Conservation (phyloP, 2,797 vertebrate genomes). For the Esox masquinongy region DNA sequence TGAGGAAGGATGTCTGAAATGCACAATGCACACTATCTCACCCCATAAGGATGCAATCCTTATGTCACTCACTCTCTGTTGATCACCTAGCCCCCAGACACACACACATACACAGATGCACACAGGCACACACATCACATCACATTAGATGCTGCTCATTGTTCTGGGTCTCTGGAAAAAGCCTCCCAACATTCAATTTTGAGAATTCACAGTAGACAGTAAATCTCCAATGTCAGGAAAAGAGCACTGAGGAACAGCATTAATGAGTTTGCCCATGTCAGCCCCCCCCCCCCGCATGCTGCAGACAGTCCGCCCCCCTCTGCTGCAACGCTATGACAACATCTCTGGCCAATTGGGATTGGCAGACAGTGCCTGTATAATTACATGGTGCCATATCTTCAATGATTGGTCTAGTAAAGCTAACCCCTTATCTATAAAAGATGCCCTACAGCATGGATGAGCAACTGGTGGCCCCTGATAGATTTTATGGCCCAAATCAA, state of each 20-base stretch:
- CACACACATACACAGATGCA: constrained; percentile 14
- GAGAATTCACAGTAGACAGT: constrained; percentile 8
- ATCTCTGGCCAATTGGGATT: not conserved
- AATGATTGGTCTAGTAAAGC: not conserved
- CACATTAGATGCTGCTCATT: constrained; percentile 14
- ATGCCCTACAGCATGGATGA: not conserved
- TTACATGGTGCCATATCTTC: not conserved
- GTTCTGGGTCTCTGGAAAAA: constrained; percentile 38
- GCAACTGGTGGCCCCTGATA: too few relatives aligned
- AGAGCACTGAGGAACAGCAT: constrained; percentile 2
- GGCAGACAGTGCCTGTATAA: not conserved
- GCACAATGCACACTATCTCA: constrained; percentile 23
- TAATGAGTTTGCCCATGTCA: constrained; percentile 43
- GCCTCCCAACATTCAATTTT: constrained; percentile 1
- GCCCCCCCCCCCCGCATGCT: constrained; percentile 21
- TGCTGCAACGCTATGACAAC: constrained; percentile 7
- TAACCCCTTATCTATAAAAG: not conserved
- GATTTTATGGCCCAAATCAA: too few relatives aligned
- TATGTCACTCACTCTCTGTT: constrained; percentile 23
- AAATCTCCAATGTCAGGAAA: constrained; percentile 5
- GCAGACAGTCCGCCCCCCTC: not conserved
- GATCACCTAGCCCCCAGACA: constrained; percentile 16
- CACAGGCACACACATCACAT: constrained; percentile 11
- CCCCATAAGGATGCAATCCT: constrained; percentile 19
- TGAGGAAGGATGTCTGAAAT: constrained; percentile 14